Evolutionary conservation across 2,888 invertebrate species (phyloP).

Genomic region (Phaonia tiefii): DNA sequence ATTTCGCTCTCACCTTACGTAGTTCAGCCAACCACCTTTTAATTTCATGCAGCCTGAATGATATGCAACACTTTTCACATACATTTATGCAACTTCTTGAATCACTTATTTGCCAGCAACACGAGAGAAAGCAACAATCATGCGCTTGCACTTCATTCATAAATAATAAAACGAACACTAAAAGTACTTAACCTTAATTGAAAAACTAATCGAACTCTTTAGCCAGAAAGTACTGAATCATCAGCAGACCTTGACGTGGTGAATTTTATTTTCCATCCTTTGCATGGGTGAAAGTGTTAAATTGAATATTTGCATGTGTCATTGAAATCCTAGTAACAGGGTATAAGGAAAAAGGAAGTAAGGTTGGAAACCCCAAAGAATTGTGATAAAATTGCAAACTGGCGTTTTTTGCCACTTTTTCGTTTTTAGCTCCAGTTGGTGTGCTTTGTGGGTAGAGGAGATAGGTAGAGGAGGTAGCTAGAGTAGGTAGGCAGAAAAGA

Average conservation of each 20-base stretch:
- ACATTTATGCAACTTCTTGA: not conserved
- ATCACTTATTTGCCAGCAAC: not conserved
- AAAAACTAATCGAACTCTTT: conserved; percentile 35
- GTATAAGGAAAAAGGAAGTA: not conserved
- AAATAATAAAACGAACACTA: not conserved
- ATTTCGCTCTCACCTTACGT: too few species aligned
- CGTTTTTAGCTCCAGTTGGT: too few species aligned
- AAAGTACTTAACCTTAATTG: conserved; percentile 44
- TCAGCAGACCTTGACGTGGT: conserved; percentile 26
- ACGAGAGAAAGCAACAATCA: conserved; percentile 25
- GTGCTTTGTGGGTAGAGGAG: too few species aligned
- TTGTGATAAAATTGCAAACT: conserved; percentile 27
- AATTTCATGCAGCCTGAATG: not conserved
- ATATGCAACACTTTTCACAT: not conserved
- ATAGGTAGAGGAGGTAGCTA: too few species aligned
- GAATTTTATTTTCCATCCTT: not conserved
- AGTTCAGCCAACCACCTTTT: not conserved
- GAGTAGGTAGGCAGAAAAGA: conserved; percentile 10
- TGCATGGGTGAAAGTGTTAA: conserved; percentile 48
- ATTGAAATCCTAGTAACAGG: conserved; percentile 22
- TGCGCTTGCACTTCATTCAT: conserved; percentile 22
- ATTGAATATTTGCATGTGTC: conserved; percentile 57
- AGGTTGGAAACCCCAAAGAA: not conserved
- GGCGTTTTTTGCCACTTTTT: conserved; percentile 16
- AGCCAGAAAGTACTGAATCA: conserved; percentile 29